Evolutionary conservation across 2,888 invertebrate species (phyloP), one percentile per base, ranked within the genome.

Genomic region (Aphodius granarius): DNA sequence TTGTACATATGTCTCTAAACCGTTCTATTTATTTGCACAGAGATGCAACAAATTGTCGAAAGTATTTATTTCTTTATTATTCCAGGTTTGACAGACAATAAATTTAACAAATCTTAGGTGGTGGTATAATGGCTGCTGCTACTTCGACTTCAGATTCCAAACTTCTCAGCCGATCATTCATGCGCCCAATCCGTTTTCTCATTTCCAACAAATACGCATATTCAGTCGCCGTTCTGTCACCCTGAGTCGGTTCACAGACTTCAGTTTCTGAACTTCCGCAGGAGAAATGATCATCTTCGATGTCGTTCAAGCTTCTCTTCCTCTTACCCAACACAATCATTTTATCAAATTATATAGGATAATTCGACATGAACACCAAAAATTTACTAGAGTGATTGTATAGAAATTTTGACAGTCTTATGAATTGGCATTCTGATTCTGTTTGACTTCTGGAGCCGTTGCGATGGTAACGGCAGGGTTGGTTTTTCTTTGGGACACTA

Each of bases 61-160:
- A n/a, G n/a, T n/a, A n/a, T n/a, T n/a, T n/a, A n/a, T n/a, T n/a
- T n/a, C n/a, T n/a, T n/a, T n/a, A n/a, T 43, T 43, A 43, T 43
- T 43, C 3, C 43, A 43, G 6, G 13, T 6, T 0, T 43, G 9
- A 43, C 43, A 43, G 13, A 43, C 43, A 13, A 43, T 13, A 43
- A 43, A 43, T 1, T 43, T 43, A 43, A 43, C 13, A 43, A 13
- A 64, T 43, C 21, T 74, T 64, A 19, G 63, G 43, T 15, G 65
- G 19, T n/a, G 43, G 15, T 4, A 64, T 20, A 18, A 70, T 71
- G 22, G 22, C 18, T 68, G 20, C 21, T 68, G 20, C 21, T 2
- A 19, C 43, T 6, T 74, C 74, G 18, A 74, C 64, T 18, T 71
- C 64, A 64, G 13, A 19, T 64, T 74, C 74, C n/a, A 74, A 18